These are phyloP conservation scores for Lithophane socia DNA, from an alignment of 2,888 invertebrate genomes.

Conservation along the genomic window DNA sequence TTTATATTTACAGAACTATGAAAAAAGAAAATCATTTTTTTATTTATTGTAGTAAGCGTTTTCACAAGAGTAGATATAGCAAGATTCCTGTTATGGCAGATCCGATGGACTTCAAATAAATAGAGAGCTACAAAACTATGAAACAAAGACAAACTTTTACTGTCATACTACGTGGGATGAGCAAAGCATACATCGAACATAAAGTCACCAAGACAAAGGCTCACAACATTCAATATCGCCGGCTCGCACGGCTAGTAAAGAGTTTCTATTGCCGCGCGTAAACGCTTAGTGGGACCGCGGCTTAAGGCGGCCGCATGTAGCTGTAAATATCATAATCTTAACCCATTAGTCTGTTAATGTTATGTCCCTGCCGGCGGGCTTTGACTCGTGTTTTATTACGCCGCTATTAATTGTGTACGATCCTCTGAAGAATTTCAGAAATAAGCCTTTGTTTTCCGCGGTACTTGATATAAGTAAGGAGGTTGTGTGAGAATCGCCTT, in stretches of 20 bases:
- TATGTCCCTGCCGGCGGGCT: constrained; percentile 86
- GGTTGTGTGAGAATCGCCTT: constrained; percentile 44
- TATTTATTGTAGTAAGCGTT: background rate
- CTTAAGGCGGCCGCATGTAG: constrained; percentile 82
- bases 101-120: constrained; percentile 6
- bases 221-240: constrained; percentile 16
- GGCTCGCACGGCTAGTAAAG: constrained; percentile 35
- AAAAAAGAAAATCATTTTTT: background rate
- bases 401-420: constrained; percentile 84
- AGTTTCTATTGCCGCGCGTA: constrained; percentile 58
- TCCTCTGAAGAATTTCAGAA: constrained; percentile 72
- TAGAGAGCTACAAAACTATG: background rate
- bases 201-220: constrained; percentile 23
- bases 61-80: background rate
- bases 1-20: background rate
- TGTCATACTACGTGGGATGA: background rate
- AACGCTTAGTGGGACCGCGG: constrained; percentile 70
- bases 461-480: constrained; percentile 46
- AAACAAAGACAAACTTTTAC: constrained; percentile 8
- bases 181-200: constrained; percentile 19
- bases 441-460: constrained; percentile 68
- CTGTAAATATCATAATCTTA: constrained; percentile 90
- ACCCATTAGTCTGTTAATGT: constrained; percentile 87
- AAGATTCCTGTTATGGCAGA: background rate
- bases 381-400: constrained; percentile 83